Evolutionary conservation across 2,797 vertebrate species (phyloP).

Genomic region (Hephaestus fuliginosus): DNA sequence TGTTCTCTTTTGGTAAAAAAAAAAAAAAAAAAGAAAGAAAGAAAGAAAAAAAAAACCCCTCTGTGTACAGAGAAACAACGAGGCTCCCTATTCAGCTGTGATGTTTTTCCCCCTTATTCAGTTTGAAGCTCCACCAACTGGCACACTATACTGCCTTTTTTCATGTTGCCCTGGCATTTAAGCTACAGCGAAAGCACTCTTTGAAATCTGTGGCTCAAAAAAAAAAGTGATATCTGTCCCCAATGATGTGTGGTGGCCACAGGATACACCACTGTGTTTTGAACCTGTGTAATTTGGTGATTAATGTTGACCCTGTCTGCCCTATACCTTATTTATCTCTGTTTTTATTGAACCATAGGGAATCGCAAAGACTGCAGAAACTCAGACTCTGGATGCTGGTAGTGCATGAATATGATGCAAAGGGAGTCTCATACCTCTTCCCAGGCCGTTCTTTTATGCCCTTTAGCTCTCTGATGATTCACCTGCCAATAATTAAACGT

Average conservation of each 20-base stretch:
- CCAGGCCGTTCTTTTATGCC: slow-evolving; percentile 44
- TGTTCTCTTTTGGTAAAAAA: slow-evolving; percentile 71
- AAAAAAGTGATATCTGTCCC: slow-evolving; percentile 51
- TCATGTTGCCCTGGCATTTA: slow-evolving; percentile 79
- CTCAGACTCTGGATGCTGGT: slow-evolving; percentile 51
- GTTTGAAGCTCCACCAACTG: slow-evolving; percentile 84
- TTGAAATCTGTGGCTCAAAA: slow-evolving; percentile 75
- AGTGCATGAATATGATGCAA: slow-evolving; percentile 46
- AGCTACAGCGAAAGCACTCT: slow-evolving; percentile 69
- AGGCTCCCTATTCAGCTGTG: slow-evolving; percentile 74
- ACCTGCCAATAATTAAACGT: slow-evolving; percentile 70
- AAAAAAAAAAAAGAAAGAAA: neutral
- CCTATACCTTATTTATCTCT: slow-evolving; percentile 68
- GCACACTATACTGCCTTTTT: slow-evolving; percentile 65
- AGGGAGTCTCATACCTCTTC: slow-evolving; percentile 51
- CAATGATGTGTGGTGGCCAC: slow-evolving; percentile 52
- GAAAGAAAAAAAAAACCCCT: neutral
- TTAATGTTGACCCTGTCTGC: slow-evolving; percentile 72
- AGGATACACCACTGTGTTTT: slow-evolving; percentile 60
- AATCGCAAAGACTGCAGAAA: slow-evolving; percentile 62
- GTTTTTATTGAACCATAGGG: slow-evolving; percentile 71
- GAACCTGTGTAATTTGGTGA: slow-evolving; percentile 74
- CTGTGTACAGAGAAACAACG: slow-evolving; percentile 63
- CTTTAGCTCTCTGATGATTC: slow-evolving; percentile 71
- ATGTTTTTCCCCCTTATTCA: slow-evolving; percentile 78